Percentiles rank a stretch among this genome's conserved stretches.
These are phyloP conservation scores for Creontiades dilutus DNA, from an alignment of 2,888 invertebrate genomes.

Conservation along the genomic window DNA sequence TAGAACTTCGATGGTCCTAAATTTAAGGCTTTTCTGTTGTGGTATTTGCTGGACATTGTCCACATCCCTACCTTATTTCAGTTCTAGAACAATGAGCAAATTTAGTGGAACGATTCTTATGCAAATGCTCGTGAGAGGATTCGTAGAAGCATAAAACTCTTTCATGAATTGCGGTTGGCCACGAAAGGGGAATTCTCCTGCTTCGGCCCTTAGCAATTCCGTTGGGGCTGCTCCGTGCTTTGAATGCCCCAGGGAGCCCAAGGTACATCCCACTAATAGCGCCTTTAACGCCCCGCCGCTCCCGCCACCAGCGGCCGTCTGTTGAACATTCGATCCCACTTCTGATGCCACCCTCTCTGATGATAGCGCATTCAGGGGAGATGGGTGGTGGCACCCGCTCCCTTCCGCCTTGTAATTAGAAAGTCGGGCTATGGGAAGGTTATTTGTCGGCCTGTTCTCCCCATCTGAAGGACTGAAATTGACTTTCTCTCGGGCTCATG, in stretches of 20 bases:
- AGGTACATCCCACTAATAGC: conserved; percentile 33
- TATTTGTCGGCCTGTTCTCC: conserved; percentile 17
- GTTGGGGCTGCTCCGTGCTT: conserved; percentile 10
- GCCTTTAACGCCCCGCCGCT: conserved; percentile 15
- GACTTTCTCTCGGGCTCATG: background rate
- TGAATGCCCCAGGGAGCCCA: background rate
- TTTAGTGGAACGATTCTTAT: background rate
- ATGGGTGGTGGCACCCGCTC: conserved; percentile 21
- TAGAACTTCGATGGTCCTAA: no score
- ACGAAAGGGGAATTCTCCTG: background rate
- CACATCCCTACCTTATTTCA: no score
- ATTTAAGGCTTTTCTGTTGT: no score
- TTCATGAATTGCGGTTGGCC: background rate
- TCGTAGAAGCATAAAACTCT: background rate
- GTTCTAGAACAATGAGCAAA: no score
- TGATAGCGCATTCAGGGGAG: conserved; percentile 3
- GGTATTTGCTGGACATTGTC: no score
- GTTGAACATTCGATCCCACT: conserved; percentile 36
- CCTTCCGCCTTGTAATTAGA: conserved; percentile 36
- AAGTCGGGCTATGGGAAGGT: conserved; percentile 34
- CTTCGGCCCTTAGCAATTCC: conserved; percentile 7
- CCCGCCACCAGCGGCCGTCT: conserved; percentile 25
- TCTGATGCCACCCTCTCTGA: conserved; percentile 31
- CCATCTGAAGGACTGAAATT: background rate
- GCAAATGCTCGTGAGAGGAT: background rate